Evolutionary conservation across 2,113 vertebrate species (phyloP).

Genomic region (Ophthalmolycus amberensis): DNA sequence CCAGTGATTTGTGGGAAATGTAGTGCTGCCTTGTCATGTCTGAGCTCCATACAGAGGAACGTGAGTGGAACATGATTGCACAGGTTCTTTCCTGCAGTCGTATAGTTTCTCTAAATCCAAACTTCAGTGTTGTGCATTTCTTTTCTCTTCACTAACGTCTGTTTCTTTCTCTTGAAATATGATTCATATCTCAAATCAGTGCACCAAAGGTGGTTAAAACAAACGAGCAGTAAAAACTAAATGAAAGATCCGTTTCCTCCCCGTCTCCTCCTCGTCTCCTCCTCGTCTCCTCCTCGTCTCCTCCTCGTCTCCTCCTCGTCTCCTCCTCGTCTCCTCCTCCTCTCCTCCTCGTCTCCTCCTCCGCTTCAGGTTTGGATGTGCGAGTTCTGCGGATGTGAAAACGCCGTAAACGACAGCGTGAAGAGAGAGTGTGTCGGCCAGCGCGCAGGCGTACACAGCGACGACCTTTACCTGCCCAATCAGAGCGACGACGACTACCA

Average conservation of each 20-base stretch:
- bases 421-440: slow-evolving; percentile 30
- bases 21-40: slow-evolving; percentile 70
- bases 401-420: slow-evolving; percentile 14
- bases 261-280: too few species aligned
- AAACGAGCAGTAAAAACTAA: neutral
- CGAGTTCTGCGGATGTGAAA: slow-evolving; percentile 78
- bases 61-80: slow-evolving; percentile 57
- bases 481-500: slow-evolving; percentile 76
- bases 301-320: neutral
- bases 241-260: too few species aligned
- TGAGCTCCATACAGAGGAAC: slow-evolving; percentile 57
- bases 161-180: neutral
- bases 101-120: too few species aligned
- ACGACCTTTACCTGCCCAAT: slow-evolving; percentile 72
- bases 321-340: neutral
- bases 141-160: too few species aligned
- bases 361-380: slow-evolving; percentile 77
- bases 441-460: slow-evolving; percentile 57
- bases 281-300: too few species aligned
- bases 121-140: too few species aligned
- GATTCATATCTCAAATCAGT: neutral
- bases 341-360: neutral
- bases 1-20: slow-evolving; percentile 80
- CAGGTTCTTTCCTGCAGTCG: too few species aligned
- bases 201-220: too few species aligned